Conservation (phyloP, 2,797 vertebrate species). For the Huso huso region DNA sequence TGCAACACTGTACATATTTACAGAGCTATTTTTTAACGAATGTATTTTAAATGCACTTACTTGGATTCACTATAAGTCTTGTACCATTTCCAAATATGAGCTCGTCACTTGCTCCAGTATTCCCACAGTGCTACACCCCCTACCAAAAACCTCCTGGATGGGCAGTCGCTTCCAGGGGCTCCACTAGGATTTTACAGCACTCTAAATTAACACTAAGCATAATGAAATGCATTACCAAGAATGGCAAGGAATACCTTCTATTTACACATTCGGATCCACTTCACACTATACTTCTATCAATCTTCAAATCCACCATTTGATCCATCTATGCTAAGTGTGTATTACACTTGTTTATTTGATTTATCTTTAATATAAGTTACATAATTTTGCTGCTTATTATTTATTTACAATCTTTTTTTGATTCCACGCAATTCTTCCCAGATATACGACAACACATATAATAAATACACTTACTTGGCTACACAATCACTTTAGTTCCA, state of each 20-base stretch:
- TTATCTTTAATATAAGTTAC: slow-evolving; percentile 10
- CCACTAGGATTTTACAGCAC: too few relatives aligned
- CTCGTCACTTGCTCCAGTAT: not conserved
- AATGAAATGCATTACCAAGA: too few relatives aligned
- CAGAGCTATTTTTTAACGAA: too few relatives aligned
- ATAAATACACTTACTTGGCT: slow-evolving; percentile 21
- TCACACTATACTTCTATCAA: slow-evolving; percentile 12
- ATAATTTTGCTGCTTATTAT: slow-evolving; percentile 16
- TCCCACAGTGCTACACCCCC: slow-evolving; percentile 8
- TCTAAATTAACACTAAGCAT: too few relatives aligned
- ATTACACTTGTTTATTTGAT: slow-evolving; percentile 22
- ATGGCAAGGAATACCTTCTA: not conserved
- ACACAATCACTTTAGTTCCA: slow-evolving; percentile 23
- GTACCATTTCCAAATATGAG: slow-evolving; percentile 47
- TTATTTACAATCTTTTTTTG: slow-evolving; percentile 7
- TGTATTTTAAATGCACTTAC: slow-evolving; percentile 29
- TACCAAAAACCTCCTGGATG: too few relatives aligned
- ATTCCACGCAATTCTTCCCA: not conserved
- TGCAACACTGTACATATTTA: too few relatives aligned
- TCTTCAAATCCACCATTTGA: not conserved
- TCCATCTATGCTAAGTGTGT: slow-evolving; percentile 12
- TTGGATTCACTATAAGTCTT: slow-evolving; percentile 39
- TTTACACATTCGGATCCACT: slow-evolving; percentile 16
- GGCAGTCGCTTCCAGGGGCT: too few relatives aligned
- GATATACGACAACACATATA: not conserved